Conservation (phyloP, 2,888 invertebrate species). For the Acanthococcus lagerstroemiae region DNA sequence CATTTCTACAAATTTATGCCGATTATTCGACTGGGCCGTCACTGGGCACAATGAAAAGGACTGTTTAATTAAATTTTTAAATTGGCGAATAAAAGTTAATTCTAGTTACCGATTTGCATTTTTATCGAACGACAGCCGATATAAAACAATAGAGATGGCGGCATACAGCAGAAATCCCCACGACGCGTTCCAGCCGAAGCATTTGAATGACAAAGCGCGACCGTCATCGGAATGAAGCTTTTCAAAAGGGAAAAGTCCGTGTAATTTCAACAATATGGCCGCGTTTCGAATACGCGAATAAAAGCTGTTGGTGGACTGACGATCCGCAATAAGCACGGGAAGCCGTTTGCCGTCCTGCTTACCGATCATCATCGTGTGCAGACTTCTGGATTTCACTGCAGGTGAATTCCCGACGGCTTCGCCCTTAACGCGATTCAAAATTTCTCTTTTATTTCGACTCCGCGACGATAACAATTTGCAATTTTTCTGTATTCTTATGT, state of each 20-base stretch:
- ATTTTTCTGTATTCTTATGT: too few relatives aligned
- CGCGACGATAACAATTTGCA: too few relatives aligned
- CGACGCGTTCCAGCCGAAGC: conserved; percentile 12
- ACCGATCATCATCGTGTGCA: not conserved
- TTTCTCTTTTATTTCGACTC: too few relatives aligned
- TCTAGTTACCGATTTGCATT: not conserved
- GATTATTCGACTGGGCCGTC: too few relatives aligned
- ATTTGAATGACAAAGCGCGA: conserved; percentile 29
- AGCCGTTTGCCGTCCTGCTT: conserved; percentile 17
- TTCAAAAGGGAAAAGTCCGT: conserved; percentile 28
- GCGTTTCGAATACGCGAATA: conserved; percentile 26
- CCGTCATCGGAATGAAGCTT: conserved; percentile 20
- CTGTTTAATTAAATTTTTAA: not conserved
- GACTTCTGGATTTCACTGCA: not conserved
- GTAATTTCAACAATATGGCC: conserved; percentile 28
- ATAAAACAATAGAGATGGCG: conserved; percentile 18
- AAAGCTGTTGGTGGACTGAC: conserved; percentile 2
- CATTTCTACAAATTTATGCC: too few relatives aligned
- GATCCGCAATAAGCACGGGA: not conserved
- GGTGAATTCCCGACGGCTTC: too few relatives aligned
- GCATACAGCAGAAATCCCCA: conserved; percentile 19
- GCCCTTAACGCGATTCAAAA: too few relatives aligned
- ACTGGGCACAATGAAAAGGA: too few relatives aligned
- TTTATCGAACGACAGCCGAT: conserved; percentile 16
- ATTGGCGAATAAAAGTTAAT: not conserved